Evolutionary conservation across 2,797 vertebrate species (phyloP), one percentile per base, ranked within the genome.

Genomic region (Brotula barbata): DNA sequence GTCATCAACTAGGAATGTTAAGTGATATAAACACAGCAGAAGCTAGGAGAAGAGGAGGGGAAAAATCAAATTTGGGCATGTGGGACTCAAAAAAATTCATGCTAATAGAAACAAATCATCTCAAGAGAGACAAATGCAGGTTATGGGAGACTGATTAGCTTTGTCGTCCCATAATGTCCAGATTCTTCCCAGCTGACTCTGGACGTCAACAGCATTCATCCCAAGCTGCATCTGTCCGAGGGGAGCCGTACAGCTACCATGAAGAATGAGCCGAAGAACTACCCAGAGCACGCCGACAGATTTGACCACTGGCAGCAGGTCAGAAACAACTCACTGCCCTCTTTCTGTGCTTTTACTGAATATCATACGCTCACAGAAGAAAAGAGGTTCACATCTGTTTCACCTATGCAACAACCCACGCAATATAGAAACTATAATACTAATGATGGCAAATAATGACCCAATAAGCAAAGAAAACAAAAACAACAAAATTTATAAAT

Each of bases 261-360:
- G 91, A 91, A 62, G 80, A 89, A 10, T 14, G 90, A 91, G 20
- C 72, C 71, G 0, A 89, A 82, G 66, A 75, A 85, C 39, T 93
- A 93, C 68, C 87, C 91, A 0, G 80, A 89, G 2, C 88, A 93
- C 58, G 84, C 84, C 0, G 89, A 91, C 0, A 73, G 92, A 37
- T 93, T 92, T 6, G 85, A 91, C 55, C 84, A 89, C 75, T 93
- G 91, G 91, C 91, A 92, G 71, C 91, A 93, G 82, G 89, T 90
- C 42, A 81, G 75, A 22, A 42, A 59, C 53, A 41, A 46, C n/a
- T 19, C 7, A 6, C 19, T 3, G 0, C 1, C 20, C 34, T 7
- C 7, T 5, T 36, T 36, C 13, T 36, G 13, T 36, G 8, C 9
- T 36, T 36, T 36, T 10, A 14, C 13, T 36, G 3, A 3, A 36